Evolutionary conservation across 2,888 invertebrate genomes (phyloP).

Genomic region (Drosophila yooni): DNA sequence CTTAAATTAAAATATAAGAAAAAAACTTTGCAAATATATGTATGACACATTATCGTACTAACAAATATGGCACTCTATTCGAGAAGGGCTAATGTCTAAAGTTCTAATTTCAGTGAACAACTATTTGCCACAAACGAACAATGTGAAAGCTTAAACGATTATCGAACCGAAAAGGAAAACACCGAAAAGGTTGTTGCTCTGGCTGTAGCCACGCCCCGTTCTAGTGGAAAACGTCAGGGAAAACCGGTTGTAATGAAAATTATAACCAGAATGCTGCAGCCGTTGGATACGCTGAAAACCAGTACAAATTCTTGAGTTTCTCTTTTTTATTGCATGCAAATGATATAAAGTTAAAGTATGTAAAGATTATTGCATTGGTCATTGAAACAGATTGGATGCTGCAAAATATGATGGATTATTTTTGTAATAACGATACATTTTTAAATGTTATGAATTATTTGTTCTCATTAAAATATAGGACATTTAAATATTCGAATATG

Average conservation of each 20-base stretch:
- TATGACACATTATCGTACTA: conserved; percentile 57
- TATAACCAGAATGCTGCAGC: conserved; percentile 60
- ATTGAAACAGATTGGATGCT: background rate
- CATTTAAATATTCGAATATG: background rate
- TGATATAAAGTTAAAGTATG: background rate
- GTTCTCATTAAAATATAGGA: background rate
- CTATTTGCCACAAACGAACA: conserved; percentile 2
- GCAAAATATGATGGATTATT: background rate
- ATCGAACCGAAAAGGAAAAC: conserved; percentile 8
- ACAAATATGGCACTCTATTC: conserved; percentile 7
- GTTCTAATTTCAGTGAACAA: conserved; percentile 41
- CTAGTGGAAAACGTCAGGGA: conserved; percentile 41
- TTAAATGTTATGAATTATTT: background rate
- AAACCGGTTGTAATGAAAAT: conserved; percentile 79
- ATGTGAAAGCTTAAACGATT: conserved; percentile 13
- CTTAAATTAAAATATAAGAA: conserved; percentile 25
- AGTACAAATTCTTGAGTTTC: conserved; percentile 17
- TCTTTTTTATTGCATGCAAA: conserved; percentile 4
- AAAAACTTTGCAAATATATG: conserved; percentile 60
- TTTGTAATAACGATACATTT: background rate
- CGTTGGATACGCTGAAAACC: conserved; percentile 31
- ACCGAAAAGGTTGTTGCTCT: conserved; percentile 4
- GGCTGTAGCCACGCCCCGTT: conserved; percentile 2
- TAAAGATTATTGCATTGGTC: background rate
- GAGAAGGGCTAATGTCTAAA: conserved; percentile 7